Conservation (phyloP, 1,140 invertebrate genomes). For the Drosophila seguyi region DNA sequence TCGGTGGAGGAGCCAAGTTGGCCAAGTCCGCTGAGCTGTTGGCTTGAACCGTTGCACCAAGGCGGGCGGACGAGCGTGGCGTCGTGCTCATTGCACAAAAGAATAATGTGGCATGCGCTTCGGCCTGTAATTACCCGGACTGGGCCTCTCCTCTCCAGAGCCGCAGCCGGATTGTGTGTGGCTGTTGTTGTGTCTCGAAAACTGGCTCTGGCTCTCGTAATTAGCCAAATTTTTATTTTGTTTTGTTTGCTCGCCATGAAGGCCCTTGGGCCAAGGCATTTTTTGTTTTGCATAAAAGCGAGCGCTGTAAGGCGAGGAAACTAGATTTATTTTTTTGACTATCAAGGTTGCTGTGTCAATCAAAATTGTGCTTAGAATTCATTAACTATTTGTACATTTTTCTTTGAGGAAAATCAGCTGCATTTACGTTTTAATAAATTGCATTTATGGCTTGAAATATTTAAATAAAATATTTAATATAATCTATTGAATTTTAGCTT, state of each 20-base stretch:
- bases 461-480: neutral
- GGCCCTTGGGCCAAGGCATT: slow-evolving; percentile 68
- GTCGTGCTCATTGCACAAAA: slow-evolving; percentile 81
- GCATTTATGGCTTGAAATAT: too few relatives aligned
- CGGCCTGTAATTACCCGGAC: slow-evolving; percentile 66
- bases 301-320: slow-evolving; percentile 26
- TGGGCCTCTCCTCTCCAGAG: slow-evolving; percentile 12
- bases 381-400: neutral
- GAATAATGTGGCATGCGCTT: slow-evolving; percentile 81
- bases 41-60: slow-evolving; percentile 10
- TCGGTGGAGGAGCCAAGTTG: neutral
- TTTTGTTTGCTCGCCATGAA: slow-evolving; percentile 42
- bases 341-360: slow-evolving; percentile 54
- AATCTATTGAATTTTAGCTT: neutral
- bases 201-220: slow-evolving; percentile 61
- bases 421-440: neutral
- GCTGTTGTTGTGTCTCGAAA: slow-evolving; percentile 13
- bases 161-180: slow-evolving; percentile 24
- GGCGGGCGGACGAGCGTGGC: slow-evolving; percentile 19
- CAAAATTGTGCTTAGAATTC: slow-evolving; percentile 4
- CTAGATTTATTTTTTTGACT: slow-evolving; percentile 43
- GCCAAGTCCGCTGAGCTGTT: slow-evolving; percentile 14
- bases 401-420: neutral
- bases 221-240: slow-evolving; percentile 68
- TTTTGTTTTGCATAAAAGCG: slow-evolving; percentile 71